Conservation (phyloP, 2,888 invertebrate species). For the Eupithecia subumbrata region DNA sequence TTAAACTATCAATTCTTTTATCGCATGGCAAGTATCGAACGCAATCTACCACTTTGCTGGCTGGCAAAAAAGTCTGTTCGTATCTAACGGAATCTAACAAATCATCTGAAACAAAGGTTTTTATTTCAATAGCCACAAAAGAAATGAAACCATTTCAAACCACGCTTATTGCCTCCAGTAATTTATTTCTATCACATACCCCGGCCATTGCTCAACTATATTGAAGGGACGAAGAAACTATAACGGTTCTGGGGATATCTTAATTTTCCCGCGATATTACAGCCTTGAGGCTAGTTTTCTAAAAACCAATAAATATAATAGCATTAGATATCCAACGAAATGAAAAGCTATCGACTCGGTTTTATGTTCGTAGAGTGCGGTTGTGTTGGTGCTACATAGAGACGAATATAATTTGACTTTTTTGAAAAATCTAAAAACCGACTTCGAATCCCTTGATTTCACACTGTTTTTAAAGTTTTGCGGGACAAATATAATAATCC, state of each 20-base stretch:
- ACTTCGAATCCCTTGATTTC: no score
- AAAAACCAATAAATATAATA: conserved; percentile 77
- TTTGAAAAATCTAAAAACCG: not conserved
- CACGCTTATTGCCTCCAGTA: conserved; percentile 22
- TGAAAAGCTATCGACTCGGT: conserved; percentile 66
- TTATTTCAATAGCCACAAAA: conserved; percentile 5
- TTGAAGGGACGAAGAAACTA: conserved; percentile 39
- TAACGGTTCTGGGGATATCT: conserved; percentile 41
- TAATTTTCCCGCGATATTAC: conserved; percentile 64
- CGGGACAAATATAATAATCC: no score
- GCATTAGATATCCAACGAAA: conserved; percentile 64
- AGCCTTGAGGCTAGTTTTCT: conserved; percentile 67
- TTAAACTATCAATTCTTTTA: not conserved
- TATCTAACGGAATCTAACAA: not conserved
- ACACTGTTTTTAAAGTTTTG: no score
- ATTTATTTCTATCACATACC: conserved; percentile 27
- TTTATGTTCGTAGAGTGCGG: conserved; percentile 25
- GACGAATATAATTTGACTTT: not conserved
- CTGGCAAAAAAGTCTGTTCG: not conserved
- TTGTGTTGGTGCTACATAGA: conserved; percentile 10
- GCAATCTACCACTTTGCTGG: not conserved
- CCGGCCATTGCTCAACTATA: conserved; percentile 30
- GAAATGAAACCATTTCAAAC: conserved; percentile 4
- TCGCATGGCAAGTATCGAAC: not conserved
- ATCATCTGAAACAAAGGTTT: not conserved